Conservation (phyloP, 1,140 invertebrate genomes). For the Atopsyche davidsoni region DNA sequence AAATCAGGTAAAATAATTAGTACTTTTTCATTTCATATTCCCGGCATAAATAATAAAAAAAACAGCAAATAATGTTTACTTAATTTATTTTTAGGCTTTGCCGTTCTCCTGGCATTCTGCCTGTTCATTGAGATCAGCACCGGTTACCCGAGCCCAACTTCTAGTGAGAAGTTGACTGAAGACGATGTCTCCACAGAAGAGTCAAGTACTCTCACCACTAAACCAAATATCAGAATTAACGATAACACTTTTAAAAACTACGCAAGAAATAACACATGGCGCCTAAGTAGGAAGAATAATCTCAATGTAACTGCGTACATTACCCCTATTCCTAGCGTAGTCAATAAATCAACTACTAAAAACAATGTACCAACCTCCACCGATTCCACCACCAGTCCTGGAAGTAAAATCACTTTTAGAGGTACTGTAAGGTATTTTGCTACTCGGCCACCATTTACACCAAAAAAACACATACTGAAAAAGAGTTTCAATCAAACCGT, state of each 20-base stretch:
- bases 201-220: constrained; percentile 1
- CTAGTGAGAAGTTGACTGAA: neutral
- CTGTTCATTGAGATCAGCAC: constrained; percentile 6
- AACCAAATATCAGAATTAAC: constrained; percentile 1
- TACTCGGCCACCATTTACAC: constrained; percentile 26
- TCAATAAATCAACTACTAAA: neutral
- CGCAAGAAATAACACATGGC: constrained; percentile 17
- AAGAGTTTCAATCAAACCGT: constrained; percentile 13
- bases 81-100: neutral
- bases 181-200: constrained; percentile 11
- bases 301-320: constrained; percentile 2
- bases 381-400: constrained; percentile 3
- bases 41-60: neutral
- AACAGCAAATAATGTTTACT: neutral
- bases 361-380: neutral
- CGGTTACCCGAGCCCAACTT: constrained; percentile 12
- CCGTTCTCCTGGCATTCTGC: constrained; percentile 4
- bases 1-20: constrained; percentile 21
- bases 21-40: constrained; percentile 4
- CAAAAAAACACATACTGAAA: constrained; percentile 20
- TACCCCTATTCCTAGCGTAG: constrained; percentile 5
- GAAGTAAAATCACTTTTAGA: constrained; percentile 20
- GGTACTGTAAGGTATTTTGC: constrained; percentile 26
- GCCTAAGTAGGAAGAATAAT: constrained; percentile 15
- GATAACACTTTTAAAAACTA: constrained; percentile 3